Evolutionary conservation across 2,888 invertebrate genomes (phyloP).

Genomic region (Drosophila atripex): DNA sequence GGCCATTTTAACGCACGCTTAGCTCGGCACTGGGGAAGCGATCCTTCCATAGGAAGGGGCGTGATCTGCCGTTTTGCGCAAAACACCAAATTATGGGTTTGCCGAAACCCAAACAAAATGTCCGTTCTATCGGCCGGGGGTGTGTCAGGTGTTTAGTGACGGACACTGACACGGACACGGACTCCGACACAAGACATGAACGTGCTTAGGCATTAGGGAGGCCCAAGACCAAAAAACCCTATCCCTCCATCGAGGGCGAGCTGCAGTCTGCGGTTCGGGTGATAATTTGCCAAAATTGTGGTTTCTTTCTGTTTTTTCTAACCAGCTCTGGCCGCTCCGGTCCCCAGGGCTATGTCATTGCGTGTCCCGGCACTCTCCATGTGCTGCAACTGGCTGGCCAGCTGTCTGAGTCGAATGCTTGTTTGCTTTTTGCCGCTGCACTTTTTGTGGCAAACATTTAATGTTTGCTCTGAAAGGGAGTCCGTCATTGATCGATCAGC

Average conservation of each 20-base stretch:
- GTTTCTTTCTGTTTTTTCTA: slow-evolving; percentile 51
- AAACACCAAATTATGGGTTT: slow-evolving; percentile 77
- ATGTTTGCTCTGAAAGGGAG: slow-evolving; percentile 64
- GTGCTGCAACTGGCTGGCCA: slow-evolving; percentile 71
- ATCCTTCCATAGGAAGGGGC: slow-evolving; percentile 55
- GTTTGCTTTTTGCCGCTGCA: slow-evolving; percentile 46
- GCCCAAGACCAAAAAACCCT: slow-evolving; percentile 29
- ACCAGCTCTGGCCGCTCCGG: slow-evolving; percentile 37
- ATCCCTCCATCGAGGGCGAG: slow-evolving; percentile 26
- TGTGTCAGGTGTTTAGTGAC: slow-evolving; percentile 74
- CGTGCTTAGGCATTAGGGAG: slow-evolving; percentile 79
- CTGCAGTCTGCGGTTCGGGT: slow-evolving; percentile 52
- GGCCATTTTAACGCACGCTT: slow-evolving; percentile 62
- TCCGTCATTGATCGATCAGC: slow-evolving; percentile 75
- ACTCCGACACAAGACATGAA: slow-evolving; percentile 39
- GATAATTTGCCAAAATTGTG: slow-evolving; percentile 76
- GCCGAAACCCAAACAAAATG: slow-evolving; percentile 41
- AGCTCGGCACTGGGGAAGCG: slow-evolving; percentile 29
- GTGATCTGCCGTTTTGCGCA: slow-evolving; percentile 68
- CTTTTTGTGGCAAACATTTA: slow-evolving; percentile 77
- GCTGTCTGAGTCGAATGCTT: slow-evolving; percentile 61
- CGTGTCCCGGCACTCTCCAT: slow-evolving; percentile 68
- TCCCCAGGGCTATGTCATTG: slow-evolving; percentile 65
- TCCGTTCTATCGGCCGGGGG: slow-evolving; percentile 54
- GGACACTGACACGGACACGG: slow-evolving; percentile 54